Evolutionary conservation across 2,797 vertebrate genomes (phyloP), one percentile per base, ranked within the genome.

Genomic region (Xiphophorus birchmanni): DNA sequence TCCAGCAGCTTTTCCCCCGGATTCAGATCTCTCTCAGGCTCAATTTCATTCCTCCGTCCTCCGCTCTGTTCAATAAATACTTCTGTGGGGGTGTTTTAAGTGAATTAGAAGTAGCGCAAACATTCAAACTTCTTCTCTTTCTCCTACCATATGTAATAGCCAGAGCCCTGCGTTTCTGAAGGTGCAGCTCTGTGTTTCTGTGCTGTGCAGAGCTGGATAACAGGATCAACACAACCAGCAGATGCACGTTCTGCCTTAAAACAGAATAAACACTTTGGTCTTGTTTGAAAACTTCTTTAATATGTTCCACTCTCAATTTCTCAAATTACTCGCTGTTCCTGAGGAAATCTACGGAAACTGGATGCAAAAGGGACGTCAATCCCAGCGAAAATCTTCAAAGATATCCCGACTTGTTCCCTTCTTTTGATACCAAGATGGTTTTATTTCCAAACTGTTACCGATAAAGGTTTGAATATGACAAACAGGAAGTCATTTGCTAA

Each of bases 1-100:
- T 72, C 65, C 32, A 0, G 76, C 26, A 4, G n/a, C 32, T 32
- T 83, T 84, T 83, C 75, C 76, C 48, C 54, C 50, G 48, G 69
- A 75, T 77, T 23, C 73, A 80, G 44, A 75, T 37, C 69, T 71
- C 15, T 44, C 78, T 80, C 54, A 67, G 4, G 72, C 73, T 80
- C 73, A 37, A 77, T 82, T 83, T 80, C 87, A 42, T 77, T 78
- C 83, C 76, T 89, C 82, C 83, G 88, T 91, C 88, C 86, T 86
- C 79, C 88, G 26, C 69, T 86, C 84, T 87, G 90, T 94, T 93
- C 91, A 93, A 92, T 94, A 91, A 92, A 91, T 89, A 87, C 88
- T 80, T 92, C 86, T 87, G 86, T 82, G 88, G 86, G 86, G 84
- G 83, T 82, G 86, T 90, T 94, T 86, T 88, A 87, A 91, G 91